Conservation (phyloP, 2,888 invertebrate species). For the Eurois occulta region DNA sequence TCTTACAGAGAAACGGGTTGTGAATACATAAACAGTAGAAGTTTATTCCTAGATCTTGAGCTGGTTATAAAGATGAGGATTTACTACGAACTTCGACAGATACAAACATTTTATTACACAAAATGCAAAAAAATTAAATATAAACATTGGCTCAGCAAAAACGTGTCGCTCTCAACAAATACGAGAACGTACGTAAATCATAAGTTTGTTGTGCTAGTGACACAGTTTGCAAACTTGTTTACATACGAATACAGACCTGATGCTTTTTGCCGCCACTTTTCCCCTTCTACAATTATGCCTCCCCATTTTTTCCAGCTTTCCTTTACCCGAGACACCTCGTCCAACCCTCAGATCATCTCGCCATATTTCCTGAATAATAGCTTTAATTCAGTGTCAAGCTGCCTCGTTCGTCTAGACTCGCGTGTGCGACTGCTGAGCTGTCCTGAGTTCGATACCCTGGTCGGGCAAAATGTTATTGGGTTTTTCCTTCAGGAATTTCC, state of each 20-base stretch:
- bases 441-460: too few species aligned
- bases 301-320: too few species aligned
- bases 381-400: too few species aligned
- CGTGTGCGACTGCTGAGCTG: too few species aligned
- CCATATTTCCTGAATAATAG: too few species aligned
- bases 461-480: too few species aligned
- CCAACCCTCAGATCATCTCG: too few species aligned
- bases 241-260: background rate
- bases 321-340: too few species aligned
- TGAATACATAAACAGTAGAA: conserved; percentile 41
- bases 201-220: conserved; percentile 28
- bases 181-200: conserved; percentile 17
- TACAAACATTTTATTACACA: background rate
- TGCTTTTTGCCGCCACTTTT: background rate
- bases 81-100: background rate
- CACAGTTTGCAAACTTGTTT: conserved; percentile 33
- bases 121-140: too few species aligned
- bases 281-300: too few species aligned
- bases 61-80: conserved; percentile 19
- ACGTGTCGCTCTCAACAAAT: conserved; percentile 24
- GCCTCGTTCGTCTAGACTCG: too few species aligned
- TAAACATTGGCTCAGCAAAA: conserved; percentile 34
- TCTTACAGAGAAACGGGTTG: conserved; percentile 27
- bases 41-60: conserved; percentile 32
- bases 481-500: too few species aligned